These are phyloP conservation scores for Neocrepidodera transversa DNA, from an alignment of 2,888 invertebrate species.

Conservation along the genomic window DNA sequence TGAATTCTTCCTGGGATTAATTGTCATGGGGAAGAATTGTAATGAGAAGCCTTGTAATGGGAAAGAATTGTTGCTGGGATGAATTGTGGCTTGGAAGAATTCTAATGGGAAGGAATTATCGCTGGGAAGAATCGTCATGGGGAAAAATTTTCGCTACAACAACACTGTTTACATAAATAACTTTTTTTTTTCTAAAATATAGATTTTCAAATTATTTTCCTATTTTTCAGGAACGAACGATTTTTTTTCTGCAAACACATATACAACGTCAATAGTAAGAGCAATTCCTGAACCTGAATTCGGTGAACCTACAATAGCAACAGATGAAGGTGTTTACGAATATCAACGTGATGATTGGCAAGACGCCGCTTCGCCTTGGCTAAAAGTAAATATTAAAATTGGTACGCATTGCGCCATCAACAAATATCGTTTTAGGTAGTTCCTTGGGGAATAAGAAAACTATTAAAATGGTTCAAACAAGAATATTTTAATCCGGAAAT, in stretches of 20 bases:
- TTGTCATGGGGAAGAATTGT: too few species aligned
- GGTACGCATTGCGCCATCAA: too few species aligned
- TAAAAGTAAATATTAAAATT: not conserved
- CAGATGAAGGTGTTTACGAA: conserved; percentile 11
- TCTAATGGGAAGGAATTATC: too few species aligned
- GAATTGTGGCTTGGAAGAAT: too few species aligned
- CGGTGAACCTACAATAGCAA: conserved; percentile 9
- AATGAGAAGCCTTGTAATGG: too few species aligned
- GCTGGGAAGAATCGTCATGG: too few species aligned
- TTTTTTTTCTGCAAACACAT: conserved; percentile 78
- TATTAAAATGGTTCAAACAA: conserved; percentile 12
- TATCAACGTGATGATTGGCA: conserved; percentile 12
- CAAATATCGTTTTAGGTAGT: conserved; percentile 8
- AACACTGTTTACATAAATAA: too few species aligned
- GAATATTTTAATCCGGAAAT: conserved; percentile 17
- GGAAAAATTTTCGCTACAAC: too few species aligned
- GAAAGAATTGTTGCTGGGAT: too few species aligned
- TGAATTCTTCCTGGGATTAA: too few species aligned
- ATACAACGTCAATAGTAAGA: conserved; percentile 59
- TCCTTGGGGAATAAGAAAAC: conserved; percentile 18
- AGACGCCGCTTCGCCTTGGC: conserved; percentile 4
- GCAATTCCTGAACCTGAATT: conserved; percentile 15
- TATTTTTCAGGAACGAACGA: conserved; percentile 66
- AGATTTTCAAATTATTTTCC: too few species aligned
- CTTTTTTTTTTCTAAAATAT: too few species aligned